Evolutionary conservation across 2,113 vertebrate genomes (phyloP).

Genomic region (Apus apus): DNA sequence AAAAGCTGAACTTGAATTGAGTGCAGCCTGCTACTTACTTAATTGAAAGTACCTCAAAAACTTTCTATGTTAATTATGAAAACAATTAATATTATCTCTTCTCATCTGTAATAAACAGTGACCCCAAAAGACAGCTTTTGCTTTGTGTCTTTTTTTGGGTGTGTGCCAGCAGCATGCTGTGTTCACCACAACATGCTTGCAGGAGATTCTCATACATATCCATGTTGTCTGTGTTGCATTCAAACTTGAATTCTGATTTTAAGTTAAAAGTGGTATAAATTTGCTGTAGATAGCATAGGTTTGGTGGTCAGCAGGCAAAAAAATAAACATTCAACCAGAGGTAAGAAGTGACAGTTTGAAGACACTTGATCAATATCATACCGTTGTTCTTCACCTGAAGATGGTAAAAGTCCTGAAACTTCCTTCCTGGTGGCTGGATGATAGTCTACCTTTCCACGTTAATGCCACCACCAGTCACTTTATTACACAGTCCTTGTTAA

Average conservation of each 20-base stretch:
- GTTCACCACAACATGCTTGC: not conserved
- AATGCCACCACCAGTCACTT: not conserved
- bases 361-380: not conserved
- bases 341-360: not conserved
- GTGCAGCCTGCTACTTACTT: not conserved
- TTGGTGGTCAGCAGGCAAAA: not conserved
- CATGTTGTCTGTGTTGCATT: not conserved
- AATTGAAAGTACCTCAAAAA: not conserved
- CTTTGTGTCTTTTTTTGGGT: not conserved
- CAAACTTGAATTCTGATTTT: not conserved
- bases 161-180: not conserved
- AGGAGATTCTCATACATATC: not conserved
- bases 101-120: not conserved
- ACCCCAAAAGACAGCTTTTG: not conserved
- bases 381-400: not conserved
- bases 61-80: not conserved
- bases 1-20: not conserved
- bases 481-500: not conserved
- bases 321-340: not conserved
- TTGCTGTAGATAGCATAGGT: not conserved
- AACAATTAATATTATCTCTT: not conserved
- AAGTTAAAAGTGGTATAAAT: not conserved
- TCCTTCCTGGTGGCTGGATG: not conserved
- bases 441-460: not conserved
- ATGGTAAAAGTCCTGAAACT: not conserved